Evolutionary conservation across 1,140 invertebrate genomes (phyloP).

Genomic region (Drosophila pruinosa): DNA sequence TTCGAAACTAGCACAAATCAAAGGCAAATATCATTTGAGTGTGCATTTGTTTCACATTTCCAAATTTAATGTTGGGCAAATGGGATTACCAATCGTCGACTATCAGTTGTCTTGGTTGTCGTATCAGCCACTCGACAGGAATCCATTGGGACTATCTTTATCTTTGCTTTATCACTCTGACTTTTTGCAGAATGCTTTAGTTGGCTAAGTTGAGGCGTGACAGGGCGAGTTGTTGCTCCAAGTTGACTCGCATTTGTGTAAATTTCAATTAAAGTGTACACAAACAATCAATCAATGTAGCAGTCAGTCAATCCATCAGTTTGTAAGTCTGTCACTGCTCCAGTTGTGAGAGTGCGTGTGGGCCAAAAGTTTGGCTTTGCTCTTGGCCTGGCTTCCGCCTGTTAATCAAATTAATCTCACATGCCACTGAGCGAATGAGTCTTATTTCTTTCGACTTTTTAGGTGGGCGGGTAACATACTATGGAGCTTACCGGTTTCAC

Average conservation of each 20-base stretch:
- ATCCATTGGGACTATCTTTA: neutral
- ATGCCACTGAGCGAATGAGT: slow-evolving; percentile 19
- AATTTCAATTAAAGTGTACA: slow-evolving; percentile 17
- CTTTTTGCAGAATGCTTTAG: neutral
- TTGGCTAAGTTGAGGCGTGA: neutral
- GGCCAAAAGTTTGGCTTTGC: slow-evolving; percentile 27
- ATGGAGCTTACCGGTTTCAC: slow-evolving; percentile 53
- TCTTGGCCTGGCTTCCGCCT: slow-evolving; percentile 57
- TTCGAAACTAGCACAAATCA: slow-evolving; percentile 26
- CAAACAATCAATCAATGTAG: slow-evolving; percentile 18
- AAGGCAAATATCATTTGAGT: slow-evolving; percentile 34
- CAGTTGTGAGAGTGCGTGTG: slow-evolving; percentile 44
- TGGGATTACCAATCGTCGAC: neutral
- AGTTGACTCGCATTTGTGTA: neutral
- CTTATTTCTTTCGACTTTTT: slow-evolving; percentile 12
- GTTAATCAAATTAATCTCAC: slow-evolving; percentile 69
- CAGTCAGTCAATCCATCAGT: slow-evolving; percentile 13
- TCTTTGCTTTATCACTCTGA: slow-evolving; percentile 19
- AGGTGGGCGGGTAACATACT: slow-evolving; percentile 14
- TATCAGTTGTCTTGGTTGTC: too few species aligned
- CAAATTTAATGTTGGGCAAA: neutral
- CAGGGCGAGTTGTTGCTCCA: neutral
- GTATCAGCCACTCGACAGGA: slow-evolving; percentile 11
- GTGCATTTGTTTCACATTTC: slow-evolving; percentile 36
- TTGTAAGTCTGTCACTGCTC: slow-evolving; percentile 32